These are phyloP conservation scores for Sylvia atricapilla DNA, from an alignment of 2,113 vertebrate species.

Conservation along the genomic window DNA sequence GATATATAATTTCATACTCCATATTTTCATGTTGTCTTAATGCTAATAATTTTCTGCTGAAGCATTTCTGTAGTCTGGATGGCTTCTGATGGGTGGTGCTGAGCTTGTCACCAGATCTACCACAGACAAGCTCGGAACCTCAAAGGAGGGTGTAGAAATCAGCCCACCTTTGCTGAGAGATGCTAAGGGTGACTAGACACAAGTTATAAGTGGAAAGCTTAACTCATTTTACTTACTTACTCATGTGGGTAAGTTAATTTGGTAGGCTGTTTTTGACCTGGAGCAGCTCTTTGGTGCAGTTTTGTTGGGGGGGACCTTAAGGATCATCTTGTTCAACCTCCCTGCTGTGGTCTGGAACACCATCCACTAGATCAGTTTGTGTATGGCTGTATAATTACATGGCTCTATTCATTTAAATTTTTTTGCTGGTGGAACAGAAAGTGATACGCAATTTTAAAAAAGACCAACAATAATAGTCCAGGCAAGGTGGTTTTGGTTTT, in stretches of 20 bases:
- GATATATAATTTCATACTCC: background rate
- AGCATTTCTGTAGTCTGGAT: background rate
- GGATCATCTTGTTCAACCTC: background rate
- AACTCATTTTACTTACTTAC: background rate
- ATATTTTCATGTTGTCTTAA: background rate
- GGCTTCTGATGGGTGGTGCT: background rate
- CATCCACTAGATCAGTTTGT: background rate
- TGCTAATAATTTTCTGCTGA: background rate
- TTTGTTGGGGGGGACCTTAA: background rate
- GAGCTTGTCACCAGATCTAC: background rate
- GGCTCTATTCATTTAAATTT: background rate
- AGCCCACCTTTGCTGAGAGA: background rate
- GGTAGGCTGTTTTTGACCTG: background rate
- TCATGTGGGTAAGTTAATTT: background rate
- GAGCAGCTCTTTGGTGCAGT: background rate
- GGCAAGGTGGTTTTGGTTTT: background rate
- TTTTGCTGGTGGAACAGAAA: background rate
- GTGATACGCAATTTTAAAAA: background rate
- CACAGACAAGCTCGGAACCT: background rate
- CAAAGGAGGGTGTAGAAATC: background rate
- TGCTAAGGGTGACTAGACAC: background rate
- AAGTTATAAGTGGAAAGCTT: background rate
- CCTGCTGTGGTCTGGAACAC: background rate
- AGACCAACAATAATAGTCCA: background rate
- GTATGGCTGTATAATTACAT: background rate